These are phyloP conservation scores for Brassicogethes aeneus DNA, from an alignment of 2,888 invertebrate genomes.

Conservation along the genomic window DNA sequence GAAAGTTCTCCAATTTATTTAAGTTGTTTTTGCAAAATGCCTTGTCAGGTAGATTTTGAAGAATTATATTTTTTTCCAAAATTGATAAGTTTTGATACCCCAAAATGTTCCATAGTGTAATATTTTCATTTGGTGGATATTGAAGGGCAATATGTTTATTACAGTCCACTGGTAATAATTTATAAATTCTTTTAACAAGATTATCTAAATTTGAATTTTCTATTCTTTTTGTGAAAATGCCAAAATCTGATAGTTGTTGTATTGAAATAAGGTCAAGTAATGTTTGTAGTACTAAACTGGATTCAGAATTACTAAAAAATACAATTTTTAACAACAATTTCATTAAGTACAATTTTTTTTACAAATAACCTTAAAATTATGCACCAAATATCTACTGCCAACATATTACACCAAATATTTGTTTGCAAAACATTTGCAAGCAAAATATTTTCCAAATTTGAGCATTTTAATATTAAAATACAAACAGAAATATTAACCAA, in stretches of 20 bases:
- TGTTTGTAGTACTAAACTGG: not conserved
- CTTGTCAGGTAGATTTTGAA: too few species aligned
- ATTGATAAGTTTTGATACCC: not conserved
- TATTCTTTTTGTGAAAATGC: not conserved
- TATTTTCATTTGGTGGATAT: not conserved
- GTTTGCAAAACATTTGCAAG: constrained; percentile 23
- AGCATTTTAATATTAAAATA: too few species aligned
- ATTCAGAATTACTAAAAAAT: not conserved
- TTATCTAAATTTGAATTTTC: not conserved
- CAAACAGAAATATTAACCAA: too few species aligned
- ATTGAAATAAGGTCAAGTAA: not conserved
- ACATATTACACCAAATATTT: constrained; percentile 24
- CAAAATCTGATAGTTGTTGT: not conserved
- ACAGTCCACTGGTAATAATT: not conserved
- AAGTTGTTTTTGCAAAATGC: too few species aligned
- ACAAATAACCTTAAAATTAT: constrained; percentile 29
- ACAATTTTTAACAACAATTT: too few species aligned
- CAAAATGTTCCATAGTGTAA: not conserved
- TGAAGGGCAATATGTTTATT: not conserved
- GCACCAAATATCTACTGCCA: constrained; percentile 29
- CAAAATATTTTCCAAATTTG: constrained; percentile 24
- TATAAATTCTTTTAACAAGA: not conserved
- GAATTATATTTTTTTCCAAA: not conserved
- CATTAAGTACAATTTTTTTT: too few species aligned
- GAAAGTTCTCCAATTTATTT: too few species aligned